Percentiles rank a stretch among this genome's conserved stretches.
These are phyloP conservation scores for Criorhina ranunculi DNA, from an alignment of 2,888 invertebrate species.

Conservation along the genomic window DNA sequence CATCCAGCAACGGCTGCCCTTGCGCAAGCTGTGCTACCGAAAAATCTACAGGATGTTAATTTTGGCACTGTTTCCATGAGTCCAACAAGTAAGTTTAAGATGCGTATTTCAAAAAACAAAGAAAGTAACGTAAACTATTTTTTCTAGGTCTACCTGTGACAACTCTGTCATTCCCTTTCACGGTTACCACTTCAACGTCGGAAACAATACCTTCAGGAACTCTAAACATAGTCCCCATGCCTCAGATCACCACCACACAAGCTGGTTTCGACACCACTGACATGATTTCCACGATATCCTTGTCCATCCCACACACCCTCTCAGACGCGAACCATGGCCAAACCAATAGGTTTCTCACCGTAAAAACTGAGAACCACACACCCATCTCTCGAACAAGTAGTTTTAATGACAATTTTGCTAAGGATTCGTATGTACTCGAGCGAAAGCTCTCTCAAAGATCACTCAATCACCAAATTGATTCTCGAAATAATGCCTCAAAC, in stretches of 20 bases:
- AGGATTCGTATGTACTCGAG: constrained; percentile 80
- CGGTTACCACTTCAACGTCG: constrained; percentile 81
- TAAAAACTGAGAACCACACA: constrained; percentile 80
- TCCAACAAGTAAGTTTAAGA: constrained; percentile 43
- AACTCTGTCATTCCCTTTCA: constrained; percentile 83
- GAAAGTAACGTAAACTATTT: no score
- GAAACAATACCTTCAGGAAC: constrained; percentile 81
- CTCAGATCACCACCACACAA: constrained; percentile 80
- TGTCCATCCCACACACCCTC: constrained; percentile 81
- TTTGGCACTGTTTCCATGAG: constrained; percentile 73
- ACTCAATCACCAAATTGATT: constrained; percentile 64
- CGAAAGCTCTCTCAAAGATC: constrained; percentile 80
- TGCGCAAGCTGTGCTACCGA: constrained; percentile 90
- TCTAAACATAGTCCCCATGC: constrained; percentile 81
- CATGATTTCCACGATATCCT: constrained; percentile 81
- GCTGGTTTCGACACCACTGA: constrained; percentile 80
- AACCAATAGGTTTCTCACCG: constrained; percentile 79
- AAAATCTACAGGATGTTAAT: constrained; percentile 78
- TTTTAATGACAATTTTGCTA: constrained; percentile 80
- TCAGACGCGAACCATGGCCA: constrained; percentile 78
- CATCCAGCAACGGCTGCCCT: constrained; percentile 91
- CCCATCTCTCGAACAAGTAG: constrained; percentile 82
- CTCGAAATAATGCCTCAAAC: constrained; percentile 56
- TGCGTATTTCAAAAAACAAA: neutral
- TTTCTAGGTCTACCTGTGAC: constrained; percentile 78